phyloP scores from a whole-genome alignment of 2,888 invertebrate species.

The Meteorus cinctellus region DNA sequence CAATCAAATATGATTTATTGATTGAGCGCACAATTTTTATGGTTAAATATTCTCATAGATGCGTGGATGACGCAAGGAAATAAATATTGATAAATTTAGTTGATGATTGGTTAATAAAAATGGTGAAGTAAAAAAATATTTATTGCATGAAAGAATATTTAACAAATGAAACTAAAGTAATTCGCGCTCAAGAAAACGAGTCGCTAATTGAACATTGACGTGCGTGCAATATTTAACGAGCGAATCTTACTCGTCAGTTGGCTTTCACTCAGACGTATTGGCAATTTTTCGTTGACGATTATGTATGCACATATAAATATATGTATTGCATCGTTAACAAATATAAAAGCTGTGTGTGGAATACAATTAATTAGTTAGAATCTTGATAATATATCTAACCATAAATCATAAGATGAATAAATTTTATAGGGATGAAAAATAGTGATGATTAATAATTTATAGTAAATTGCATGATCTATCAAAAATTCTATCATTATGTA shows the following conservation, averaged over 20 bases:
- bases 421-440: no score
- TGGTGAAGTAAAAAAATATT: neutral
- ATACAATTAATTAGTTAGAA: neutral
- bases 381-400: neutral
- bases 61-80: no score
- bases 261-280: slow-evolving; percentile 49
- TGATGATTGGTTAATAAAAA: neutral
- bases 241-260: slow-evolving; percentile 40
- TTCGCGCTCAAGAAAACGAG: slow-evolving; percentile 31
- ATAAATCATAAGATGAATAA: neutral
- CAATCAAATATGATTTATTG: no score
- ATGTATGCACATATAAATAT: neutral
- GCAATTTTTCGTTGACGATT: slow-evolving; percentile 38
- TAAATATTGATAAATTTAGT: no score
- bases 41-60: no score
- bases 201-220: slow-evolving; percentile 52
- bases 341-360: neutral
- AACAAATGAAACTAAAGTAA: slow-evolving; percentile 2
- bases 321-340: neutral
- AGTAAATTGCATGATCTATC: slow-evolving; percentile 7
- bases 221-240: slow-evolving; percentile 52
- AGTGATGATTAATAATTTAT: neutral
- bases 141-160: slow-evolving; percentile 16
- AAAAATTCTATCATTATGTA: neutral
- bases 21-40: no score